Evolutionary conservation across 2,797 vertebrate genomes (phyloP).

Genomic region (Aeoliscus strigatus): DNA sequence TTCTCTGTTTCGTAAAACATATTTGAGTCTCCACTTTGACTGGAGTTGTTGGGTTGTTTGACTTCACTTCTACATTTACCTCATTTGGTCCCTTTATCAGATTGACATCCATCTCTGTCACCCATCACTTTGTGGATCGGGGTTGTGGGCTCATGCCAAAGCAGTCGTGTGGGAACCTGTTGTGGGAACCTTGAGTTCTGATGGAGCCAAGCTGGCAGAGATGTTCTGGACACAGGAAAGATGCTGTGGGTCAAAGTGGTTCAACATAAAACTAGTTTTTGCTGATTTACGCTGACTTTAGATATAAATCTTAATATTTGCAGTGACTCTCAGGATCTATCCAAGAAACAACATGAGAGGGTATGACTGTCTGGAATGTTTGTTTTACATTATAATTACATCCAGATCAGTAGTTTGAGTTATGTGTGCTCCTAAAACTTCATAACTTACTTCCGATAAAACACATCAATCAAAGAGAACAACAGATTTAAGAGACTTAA

Average conservation of each 20-base stretch:
- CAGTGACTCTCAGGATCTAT: slow-evolving; percentile 1
- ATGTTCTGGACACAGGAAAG: no score
- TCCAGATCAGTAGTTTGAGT: neutral
- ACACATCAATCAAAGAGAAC: neutral
- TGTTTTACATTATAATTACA: neutral
- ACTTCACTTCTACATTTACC: no score
- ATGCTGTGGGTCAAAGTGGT: no score
- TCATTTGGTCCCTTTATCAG: no score
- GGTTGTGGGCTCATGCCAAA: no score
- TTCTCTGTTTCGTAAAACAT: no score
- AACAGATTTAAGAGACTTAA: neutral
- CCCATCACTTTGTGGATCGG: no score
- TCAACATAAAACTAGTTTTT: neutral
- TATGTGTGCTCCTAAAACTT: neutral
- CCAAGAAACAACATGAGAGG: neutral
- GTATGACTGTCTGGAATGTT: neutral
- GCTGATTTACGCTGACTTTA: slow-evolving; percentile 12
- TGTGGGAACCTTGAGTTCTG: neutral
- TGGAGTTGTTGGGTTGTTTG: no score
- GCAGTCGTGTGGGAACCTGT: neutral
- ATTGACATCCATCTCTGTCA: no score
- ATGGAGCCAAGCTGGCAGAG: no score
- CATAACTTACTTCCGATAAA: neutral
- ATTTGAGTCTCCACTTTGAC: no score
- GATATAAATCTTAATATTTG: slow-evolving; percentile 5